A percentile compares a stretch with the other conserved stretches of the same genome.
These are phyloP conservation scores for Hucho hucho DNA, from an alignment of 2,113 vertebrate species.

Conservation along the genomic window DNA sequence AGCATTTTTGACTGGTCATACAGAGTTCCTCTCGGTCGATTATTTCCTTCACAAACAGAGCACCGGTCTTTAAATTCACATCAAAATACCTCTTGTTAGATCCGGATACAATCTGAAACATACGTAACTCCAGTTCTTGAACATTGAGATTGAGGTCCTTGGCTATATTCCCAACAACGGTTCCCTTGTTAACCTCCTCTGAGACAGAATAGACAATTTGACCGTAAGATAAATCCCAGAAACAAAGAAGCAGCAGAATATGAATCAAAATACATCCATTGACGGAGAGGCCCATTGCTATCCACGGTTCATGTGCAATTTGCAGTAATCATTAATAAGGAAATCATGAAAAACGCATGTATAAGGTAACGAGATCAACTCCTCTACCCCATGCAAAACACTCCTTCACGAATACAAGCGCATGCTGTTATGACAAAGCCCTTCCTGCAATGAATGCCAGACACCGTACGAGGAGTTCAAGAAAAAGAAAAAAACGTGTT, in stretches of 20 bases:
- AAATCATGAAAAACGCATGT: not conserved
- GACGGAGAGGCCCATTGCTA: not conserved
- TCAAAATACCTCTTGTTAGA: too few relatives aligned
- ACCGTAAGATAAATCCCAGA: too few relatives aligned
- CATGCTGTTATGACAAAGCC: slow-evolving; percentile 48
- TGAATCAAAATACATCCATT: not conserved
- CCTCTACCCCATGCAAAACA: not conserved
- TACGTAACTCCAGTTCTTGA: too few relatives aligned
- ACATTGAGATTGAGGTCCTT: too few relatives aligned
- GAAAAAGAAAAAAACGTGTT: not conserved
- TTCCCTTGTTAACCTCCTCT: too few relatives aligned
- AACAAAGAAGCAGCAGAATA: not conserved
- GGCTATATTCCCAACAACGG: too few relatives aligned
- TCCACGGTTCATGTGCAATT: not conserved
- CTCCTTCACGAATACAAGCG: not conserved
- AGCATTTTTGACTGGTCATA: not conserved
- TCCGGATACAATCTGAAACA: too few relatives aligned
- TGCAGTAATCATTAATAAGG: not conserved
- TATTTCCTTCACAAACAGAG: too few relatives aligned
- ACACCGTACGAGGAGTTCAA: not conserved
- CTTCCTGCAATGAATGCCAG: not conserved
- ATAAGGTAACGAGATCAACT: not conserved
- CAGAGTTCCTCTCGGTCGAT: too few relatives aligned
- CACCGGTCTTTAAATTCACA: too few relatives aligned
- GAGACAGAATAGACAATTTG: too few relatives aligned